A percentile compares a stretch with the other conserved stretches of the same genome.
phyloP scores from a whole-genome alignment of 2,888 invertebrate species.

The Pegoplata infirma region DNA sequence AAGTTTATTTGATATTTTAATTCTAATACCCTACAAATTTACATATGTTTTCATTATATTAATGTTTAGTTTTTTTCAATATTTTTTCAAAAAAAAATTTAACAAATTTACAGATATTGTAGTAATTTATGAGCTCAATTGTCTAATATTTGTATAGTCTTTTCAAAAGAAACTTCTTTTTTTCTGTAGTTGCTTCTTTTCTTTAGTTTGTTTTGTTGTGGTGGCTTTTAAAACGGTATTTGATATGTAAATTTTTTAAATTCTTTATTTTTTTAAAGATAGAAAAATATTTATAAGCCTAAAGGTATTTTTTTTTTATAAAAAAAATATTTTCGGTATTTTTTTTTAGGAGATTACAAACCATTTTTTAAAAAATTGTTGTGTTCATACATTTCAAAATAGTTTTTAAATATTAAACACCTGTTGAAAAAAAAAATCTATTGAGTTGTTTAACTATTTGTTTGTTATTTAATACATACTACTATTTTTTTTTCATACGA shows the following conservation, averaged over 20 bases:
- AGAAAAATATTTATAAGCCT: not conserved
- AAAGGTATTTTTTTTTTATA: not conserved
- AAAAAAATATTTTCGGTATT: not conserved
- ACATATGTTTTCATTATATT: conserved; percentile 37
- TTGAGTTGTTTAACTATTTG: no score
- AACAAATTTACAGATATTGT: conserved; percentile 64
- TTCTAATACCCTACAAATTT: conserved; percentile 43
- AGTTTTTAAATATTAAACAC: not conserved
- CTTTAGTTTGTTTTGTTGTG: not conserved
- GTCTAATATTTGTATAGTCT: conserved; percentile 33
- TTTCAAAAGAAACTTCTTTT: conserved; percentile 6
- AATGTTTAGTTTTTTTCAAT: not conserved
- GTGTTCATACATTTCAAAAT: no score
- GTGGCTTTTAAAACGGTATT: conserved; percentile 40
- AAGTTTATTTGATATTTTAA: conserved; percentile 55
- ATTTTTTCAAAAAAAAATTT: conserved; percentile 43
- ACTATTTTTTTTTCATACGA: not conserved
- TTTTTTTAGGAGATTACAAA: not conserved
- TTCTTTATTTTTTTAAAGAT: not conserved
- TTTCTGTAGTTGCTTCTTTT: not conserved
- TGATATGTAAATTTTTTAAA: conserved; percentile 50
- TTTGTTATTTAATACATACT: no score
- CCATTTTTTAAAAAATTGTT: not conserved
- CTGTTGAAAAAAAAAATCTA: not conserved
- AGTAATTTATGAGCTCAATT: conserved; percentile 63